Conservation (phyloP, 2,113 vertebrate species). For the Rafetus swinhoei region DNA sequence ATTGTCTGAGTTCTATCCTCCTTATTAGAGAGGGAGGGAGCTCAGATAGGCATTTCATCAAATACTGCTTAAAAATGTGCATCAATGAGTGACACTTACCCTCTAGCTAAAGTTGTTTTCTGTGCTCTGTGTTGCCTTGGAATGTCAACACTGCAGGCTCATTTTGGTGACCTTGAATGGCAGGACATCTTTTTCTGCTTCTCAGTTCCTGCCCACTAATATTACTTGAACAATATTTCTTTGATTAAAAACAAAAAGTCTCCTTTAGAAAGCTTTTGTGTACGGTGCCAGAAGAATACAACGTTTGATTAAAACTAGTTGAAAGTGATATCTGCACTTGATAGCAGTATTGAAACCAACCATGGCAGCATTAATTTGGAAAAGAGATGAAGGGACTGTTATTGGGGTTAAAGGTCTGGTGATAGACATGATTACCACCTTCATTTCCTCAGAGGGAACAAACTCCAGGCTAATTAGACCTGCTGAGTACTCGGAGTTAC, state of each 20-base stretch:
- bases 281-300: background rate
- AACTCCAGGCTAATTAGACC: background rate
- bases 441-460: background rate
- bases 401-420: background rate
- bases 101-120: background rate
- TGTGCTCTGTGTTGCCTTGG: background rate
- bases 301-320: background rate
- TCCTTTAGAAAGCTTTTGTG: background rate
- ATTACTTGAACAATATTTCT: background rate
- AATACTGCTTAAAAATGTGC: background rate
- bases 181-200: background rate
- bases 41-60: background rate
- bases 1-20: background rate
- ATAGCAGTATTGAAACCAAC: background rate
- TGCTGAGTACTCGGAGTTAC: background rate
- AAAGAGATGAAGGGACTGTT: background rate
- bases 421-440: background rate
- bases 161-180: background rate
- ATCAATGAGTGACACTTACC: background rate
- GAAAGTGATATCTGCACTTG: background rate
- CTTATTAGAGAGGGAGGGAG: background rate
- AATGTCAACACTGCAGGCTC: background rate
- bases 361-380: background rate
- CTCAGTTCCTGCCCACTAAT: background rate
- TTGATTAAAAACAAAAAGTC: background rate